These are phyloP conservation scores for Dynastes maya DNA, from an alignment of 2,888 invertebrate species.

Conservation along the genomic window DNA sequence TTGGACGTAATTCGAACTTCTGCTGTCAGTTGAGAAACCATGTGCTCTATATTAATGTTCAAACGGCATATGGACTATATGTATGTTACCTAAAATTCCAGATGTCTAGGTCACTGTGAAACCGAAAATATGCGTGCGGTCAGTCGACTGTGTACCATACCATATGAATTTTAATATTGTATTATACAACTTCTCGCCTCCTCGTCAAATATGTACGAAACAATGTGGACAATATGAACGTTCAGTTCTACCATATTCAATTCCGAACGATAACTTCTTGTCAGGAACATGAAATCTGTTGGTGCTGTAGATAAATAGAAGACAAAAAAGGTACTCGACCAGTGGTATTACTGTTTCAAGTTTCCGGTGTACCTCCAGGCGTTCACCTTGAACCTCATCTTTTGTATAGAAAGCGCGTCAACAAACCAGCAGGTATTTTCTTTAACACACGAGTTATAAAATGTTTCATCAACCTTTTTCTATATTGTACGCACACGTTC, in stretches of 20 bases:
- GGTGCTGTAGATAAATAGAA: conserved; percentile 31
- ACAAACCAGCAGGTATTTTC: conserved; percentile 45
- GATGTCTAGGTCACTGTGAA: conserved; percentile 45
- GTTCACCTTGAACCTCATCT: conserved; percentile 46
- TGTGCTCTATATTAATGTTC: conserved; percentile 43
- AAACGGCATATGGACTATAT: conserved; percentile 27
- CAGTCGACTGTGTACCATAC: conserved; percentile 11
- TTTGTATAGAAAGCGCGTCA: conserved; percentile 45
- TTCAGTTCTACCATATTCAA: neutral
- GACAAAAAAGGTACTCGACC: conserved; percentile 33
- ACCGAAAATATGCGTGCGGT: conserved; percentile 39
- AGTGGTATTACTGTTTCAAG: conserved; percentile 39
- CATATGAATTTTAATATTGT: conserved; percentile 28
- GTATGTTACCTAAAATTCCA: conserved; percentile 44
- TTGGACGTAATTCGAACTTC: conserved; percentile 29
- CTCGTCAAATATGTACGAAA: neutral
- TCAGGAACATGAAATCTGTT: conserved; percentile 30
- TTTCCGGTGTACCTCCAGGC: conserved; percentile 41
- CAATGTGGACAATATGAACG: conserved; percentile 8
- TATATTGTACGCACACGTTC: conserved; percentile 30
- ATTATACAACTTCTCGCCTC: conserved; percentile 24
- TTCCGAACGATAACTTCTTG: conserved; percentile 13
- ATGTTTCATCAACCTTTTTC: conserved; percentile 38
- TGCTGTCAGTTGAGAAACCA: conserved; percentile 35
- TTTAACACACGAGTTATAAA: conserved; percentile 38